A percentile compares a stretch with the other conserved stretches of the same genome.
These are phyloP conservation scores for Hedya salicella DNA, from an alignment of 2,888 invertebrate genomes.

Conservation along the genomic window DNA sequence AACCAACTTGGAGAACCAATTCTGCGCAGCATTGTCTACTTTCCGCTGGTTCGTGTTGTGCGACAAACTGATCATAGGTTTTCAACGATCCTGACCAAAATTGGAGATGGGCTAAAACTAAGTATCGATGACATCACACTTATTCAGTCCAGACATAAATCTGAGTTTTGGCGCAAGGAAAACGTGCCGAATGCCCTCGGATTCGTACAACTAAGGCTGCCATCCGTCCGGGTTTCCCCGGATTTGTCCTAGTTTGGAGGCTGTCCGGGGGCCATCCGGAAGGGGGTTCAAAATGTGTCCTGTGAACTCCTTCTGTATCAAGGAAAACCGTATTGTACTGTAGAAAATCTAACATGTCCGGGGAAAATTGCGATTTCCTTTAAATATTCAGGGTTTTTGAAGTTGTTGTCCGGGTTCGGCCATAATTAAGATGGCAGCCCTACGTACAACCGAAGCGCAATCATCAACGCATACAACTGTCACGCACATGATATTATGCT, in stretches of 20 bases:
- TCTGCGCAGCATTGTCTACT: conserved; percentile 54
- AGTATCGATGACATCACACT: conserved; percentile 47
- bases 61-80: conserved; percentile 57
- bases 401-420: too few species aligned
- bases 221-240: too few species aligned
- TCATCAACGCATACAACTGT: conserved; percentile 47
- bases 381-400: too few species aligned
- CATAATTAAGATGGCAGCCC: too few species aligned
- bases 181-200: conserved; percentile 51
- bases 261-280: too few species aligned
- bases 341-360: too few species aligned
- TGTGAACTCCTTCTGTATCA: too few species aligned
- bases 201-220: too few species aligned
- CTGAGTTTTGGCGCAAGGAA: conserved; percentile 48
- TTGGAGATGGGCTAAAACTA: conserved; percentile 51
- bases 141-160: conserved; percentile 53
- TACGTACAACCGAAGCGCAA: conserved; percentile 52
- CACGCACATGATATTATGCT: conserved; percentile 48
- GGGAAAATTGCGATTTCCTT: too few species aligned
- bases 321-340: too few species aligned
- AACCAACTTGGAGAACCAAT: conserved; percentile 50
- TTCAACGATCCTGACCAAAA: conserved; percentile 56
- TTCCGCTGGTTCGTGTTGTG: conserved; percentile 54
- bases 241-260: too few species aligned
- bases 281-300: too few species aligned